phyloP scores from a whole-genome alignment of 2,888 invertebrate genomes.

The Lymantria monacha region DNA sequence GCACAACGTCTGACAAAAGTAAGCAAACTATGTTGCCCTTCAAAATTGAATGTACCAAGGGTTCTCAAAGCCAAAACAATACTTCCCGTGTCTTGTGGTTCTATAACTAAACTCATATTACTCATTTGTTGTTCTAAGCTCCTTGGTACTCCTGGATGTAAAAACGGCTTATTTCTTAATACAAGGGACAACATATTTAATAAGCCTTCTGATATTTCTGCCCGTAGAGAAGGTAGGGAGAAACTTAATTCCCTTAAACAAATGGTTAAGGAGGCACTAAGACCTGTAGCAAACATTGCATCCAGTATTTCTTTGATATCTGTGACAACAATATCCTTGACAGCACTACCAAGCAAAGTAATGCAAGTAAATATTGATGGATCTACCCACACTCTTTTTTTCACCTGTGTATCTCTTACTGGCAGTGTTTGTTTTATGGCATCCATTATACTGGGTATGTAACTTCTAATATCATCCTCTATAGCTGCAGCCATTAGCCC shows the following conservation, averaged over 20 bases:
- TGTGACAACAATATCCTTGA: conserved; percentile 87
- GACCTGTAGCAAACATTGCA: conserved; percentile 95
- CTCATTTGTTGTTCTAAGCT: conserved; percentile 80
- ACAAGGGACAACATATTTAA: conserved; percentile 95
- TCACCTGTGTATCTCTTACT: conserved; percentile 88
- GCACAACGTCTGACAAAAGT: conserved; percentile 97
- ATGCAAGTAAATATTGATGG: conserved; percentile 97
- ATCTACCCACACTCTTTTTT: conserved; percentile 89
- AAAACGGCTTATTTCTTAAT: conserved; percentile 92
- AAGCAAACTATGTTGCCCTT: conserved; percentile 92
- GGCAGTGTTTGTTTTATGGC: conserved; percentile 89
- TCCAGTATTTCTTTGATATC: conserved; percentile 94
- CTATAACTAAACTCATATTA: conserved; percentile 70
- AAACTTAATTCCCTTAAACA: conserved; percentile 94
- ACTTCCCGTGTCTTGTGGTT: conserved; percentile 88
- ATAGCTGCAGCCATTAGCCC: conserved; percentile 96
- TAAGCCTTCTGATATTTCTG: conserved; percentile 95
- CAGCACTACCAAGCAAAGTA: conserved; percentile 93
- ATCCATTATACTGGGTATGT: conserved; percentile 93
- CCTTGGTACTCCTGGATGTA: conserved; percentile 90
- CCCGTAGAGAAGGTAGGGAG: conserved; percentile 92
- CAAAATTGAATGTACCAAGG: conserved; percentile 94
- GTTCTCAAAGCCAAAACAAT: conserved; percentile 96
- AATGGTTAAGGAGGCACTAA: conserved; percentile 94
- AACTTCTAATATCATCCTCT: conserved; percentile 89